Evolutionary conservation across 2,888 invertebrate genomes (phyloP).

Genomic region (Aleiodes testaceus): DNA sequence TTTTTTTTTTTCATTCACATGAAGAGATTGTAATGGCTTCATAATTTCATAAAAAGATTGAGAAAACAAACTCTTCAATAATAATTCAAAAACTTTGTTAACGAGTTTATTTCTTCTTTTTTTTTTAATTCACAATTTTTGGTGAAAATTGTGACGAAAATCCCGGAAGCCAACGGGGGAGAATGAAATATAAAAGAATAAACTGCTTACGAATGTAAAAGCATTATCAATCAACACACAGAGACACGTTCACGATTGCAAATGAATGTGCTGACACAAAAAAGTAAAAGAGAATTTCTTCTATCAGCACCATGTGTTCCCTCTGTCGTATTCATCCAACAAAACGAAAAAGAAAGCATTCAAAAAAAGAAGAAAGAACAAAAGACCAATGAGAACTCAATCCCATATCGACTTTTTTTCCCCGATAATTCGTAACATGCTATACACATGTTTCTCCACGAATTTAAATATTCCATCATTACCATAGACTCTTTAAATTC

Average conservation of each 20-base stretch:
- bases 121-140: not conserved
- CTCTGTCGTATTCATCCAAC: not conserved
- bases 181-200: not conserved
- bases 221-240: not conserved
- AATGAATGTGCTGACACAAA: slow-evolving; percentile 18
- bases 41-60: too few species aligned
- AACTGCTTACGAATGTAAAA: slow-evolving; percentile 10
- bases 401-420: not conserved
- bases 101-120: not conserved
- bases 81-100: too few species aligned
- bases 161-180: not conserved
- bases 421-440: not conserved
- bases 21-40: too few species aligned
- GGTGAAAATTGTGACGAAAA: not conserved
- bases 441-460: not conserved
- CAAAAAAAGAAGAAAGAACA: not conserved
- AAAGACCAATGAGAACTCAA: slow-evolving; percentile 12
- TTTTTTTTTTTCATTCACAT: not conserved
- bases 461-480: slow-evolving; percentile 2
- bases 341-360: not conserved
- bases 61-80: too few species aligned
- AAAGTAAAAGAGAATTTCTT: not conserved
- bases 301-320: slow-evolving; percentile 1
- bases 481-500: not conserved
- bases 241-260: not conserved